phyloP scores from a whole-genome alignment of 2,797 vertebrate genomes.

The Morus bassanus region DNA sequence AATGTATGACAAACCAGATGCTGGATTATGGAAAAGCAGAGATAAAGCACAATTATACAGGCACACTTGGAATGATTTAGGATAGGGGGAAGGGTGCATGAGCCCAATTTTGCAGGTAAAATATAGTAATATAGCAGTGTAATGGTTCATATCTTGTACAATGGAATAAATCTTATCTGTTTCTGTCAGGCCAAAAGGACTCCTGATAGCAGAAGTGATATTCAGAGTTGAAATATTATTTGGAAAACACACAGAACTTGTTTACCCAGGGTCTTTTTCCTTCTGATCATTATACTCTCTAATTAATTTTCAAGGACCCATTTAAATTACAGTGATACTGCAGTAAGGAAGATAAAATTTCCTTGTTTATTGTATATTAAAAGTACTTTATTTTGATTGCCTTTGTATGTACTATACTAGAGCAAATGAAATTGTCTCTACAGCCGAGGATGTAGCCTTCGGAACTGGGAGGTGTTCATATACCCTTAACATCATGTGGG shows the following conservation, averaged over 20 bases:
- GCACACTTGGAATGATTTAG: not conserved
- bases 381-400: not conserved
- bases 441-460: not conserved
- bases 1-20: not conserved
- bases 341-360: not conserved
- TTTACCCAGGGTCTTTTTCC: not conserved
- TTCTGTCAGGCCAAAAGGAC: not conserved
- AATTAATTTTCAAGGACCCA: not conserved
- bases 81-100: not conserved
- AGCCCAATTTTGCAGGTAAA: not conserved
- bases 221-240: not conserved
- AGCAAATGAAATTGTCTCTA: not conserved
- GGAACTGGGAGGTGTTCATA: not conserved
- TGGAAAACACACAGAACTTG: not conserved
- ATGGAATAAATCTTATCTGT: not conserved
- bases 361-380: not conserved
- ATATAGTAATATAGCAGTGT: not conserved
- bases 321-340: not conserved
- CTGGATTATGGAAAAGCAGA: not conserved
- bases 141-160: not conserved
- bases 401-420: not conserved
- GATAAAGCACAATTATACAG: not conserved
- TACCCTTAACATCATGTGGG: not conserved
- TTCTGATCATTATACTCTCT: not conserved
- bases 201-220: not conserved